These are phyloP conservation scores for Diplazon laetatorius DNA, from an alignment of 2,888 invertebrate genomes.

Conservation along the genomic window DNA sequence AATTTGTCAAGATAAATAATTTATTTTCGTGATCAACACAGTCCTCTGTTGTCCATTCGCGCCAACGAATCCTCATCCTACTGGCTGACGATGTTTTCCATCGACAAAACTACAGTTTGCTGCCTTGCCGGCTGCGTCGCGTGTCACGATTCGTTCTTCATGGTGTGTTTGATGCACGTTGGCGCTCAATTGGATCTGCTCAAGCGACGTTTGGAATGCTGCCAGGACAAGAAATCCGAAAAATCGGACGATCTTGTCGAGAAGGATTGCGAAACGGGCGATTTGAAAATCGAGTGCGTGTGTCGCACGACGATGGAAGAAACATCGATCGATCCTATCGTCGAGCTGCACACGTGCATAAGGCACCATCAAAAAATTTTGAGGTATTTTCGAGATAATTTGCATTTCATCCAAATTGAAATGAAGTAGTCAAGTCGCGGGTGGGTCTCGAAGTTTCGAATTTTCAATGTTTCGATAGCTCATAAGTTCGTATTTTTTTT, in stretches of 20 bases:
- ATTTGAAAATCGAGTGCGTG: constrained; percentile 50
- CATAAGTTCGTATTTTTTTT: too few relatives aligned
- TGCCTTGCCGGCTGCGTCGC: constrained; percentile 55
- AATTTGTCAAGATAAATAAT: neutral
- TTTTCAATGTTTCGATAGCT: too few relatives aligned
- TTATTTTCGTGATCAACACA: constrained; percentile 19
- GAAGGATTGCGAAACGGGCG: constrained; percentile 28
- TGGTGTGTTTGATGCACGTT: constrained; percentile 59
- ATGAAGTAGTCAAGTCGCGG: too few relatives aligned
- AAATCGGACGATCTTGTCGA: neutral
- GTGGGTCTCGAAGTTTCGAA: too few relatives aligned
- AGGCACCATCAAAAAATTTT: constrained; percentile 60
- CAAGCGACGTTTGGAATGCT: constrained; percentile 51
- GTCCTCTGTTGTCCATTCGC: constrained; percentile 45
- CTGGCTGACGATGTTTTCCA: constrained; percentile 49
- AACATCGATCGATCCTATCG: constrained; percentile 38
- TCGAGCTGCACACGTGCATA: constrained; percentile 60
- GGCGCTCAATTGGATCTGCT: constrained; percentile 60
- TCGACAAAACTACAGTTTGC: constrained; percentile 52
- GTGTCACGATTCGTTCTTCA: constrained; percentile 60
- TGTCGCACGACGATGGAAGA: constrained; percentile 48
- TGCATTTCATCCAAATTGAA: neutral
- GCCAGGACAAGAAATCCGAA: constrained; percentile 19
- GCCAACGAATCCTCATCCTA: constrained; percentile 41
- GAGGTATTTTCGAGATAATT: constrained; percentile 45